Evolutionary conservation across 23 tunicate genomes (phyloP).

Genomic region (Corella eumyota): DNA sequence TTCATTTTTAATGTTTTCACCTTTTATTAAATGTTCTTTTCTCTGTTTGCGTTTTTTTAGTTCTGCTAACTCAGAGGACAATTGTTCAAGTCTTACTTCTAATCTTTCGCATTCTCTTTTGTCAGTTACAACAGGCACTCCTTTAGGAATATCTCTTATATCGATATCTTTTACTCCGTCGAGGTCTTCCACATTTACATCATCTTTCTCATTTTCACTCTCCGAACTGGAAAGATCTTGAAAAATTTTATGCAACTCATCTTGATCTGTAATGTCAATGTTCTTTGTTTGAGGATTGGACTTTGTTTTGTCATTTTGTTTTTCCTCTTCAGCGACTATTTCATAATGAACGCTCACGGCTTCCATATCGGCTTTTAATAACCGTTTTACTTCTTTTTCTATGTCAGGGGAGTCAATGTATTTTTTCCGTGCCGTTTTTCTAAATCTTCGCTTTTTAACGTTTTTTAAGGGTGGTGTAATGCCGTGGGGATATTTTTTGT

Average conservation of each 20-base stretch:
- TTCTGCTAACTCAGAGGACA: constrained; percentile 52
- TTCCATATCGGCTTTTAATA: constrained; percentile 89
- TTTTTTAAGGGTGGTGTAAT: constrained; percentile 88
- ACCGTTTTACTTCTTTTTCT: constrained; percentile 88
- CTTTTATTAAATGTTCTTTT: constrained; percentile 39
- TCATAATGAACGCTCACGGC: constrained; percentile 77
- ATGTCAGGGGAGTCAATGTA: constrained; percentile 92
- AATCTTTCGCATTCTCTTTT: constrained; percentile 42
- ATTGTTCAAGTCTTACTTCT: constrained; percentile 32
- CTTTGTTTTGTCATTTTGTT: constrained; percentile 27
- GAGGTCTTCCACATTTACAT: constrained; percentile 53
- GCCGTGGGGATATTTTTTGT: no score
- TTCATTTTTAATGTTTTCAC: constrained; percentile 80
- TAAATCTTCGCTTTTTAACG: constrained; percentile 70
- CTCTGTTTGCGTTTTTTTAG: constrained; percentile 37
- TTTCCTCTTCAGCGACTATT: constrained; percentile 60
- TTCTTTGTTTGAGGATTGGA: constrained; percentile 14
- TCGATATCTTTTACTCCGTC: constrained; percentile 50
- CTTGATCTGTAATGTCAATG: constrained; percentile 37
- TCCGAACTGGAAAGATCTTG: constrained; percentile 78
- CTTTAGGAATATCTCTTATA: constrained; percentile 52
- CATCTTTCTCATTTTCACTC: constrained; percentile 64
- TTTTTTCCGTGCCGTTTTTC: constrained; percentile 84
- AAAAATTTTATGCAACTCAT: constrained; percentile 71
- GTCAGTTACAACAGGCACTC: constrained; percentile 41